phyloP scores from a whole-genome alignment of 2,113 vertebrate species.

The Petaurus breviceps region DNA sequence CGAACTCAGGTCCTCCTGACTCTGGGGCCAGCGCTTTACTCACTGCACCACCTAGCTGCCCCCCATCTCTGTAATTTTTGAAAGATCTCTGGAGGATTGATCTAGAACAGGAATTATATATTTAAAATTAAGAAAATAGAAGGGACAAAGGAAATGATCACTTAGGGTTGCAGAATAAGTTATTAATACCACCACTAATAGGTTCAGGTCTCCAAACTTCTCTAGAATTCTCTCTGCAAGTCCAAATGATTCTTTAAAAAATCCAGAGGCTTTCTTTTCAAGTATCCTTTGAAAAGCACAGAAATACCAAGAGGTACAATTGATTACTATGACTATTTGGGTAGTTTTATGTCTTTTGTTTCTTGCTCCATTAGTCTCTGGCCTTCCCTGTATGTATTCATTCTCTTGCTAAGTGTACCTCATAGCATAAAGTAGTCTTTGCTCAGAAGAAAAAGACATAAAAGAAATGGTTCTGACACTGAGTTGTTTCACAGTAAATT shows the following conservation, averaged over 20 bases:
- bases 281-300: constrained; percentile 28
- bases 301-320: constrained; percentile 47
- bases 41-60: too few relatives aligned
- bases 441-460: background rate
- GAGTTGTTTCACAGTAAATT: constrained; percentile 38
- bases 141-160: background rate
- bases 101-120: background rate
- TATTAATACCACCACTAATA: background rate
- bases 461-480: constrained; percentile 1
- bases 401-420: background rate
- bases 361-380: background rate
- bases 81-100: constrained; percentile 29
- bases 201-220: background rate
- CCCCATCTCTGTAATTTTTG: background rate
- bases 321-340: background rate
- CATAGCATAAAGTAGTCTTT: constrained; percentile 27
- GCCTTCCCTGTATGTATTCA: background rate
- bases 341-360: background rate
- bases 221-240: constrained; percentile 3
- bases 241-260: background rate
- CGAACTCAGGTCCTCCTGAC: too few relatives aligned
- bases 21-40: too few relatives aligned
- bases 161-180: background rate
- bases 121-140: background rate
- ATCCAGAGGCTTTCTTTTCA: background rate